Base-by-base conservation (phyloP, 2,888 invertebrate genomes). In the Ernsta delagoae region DNA sequence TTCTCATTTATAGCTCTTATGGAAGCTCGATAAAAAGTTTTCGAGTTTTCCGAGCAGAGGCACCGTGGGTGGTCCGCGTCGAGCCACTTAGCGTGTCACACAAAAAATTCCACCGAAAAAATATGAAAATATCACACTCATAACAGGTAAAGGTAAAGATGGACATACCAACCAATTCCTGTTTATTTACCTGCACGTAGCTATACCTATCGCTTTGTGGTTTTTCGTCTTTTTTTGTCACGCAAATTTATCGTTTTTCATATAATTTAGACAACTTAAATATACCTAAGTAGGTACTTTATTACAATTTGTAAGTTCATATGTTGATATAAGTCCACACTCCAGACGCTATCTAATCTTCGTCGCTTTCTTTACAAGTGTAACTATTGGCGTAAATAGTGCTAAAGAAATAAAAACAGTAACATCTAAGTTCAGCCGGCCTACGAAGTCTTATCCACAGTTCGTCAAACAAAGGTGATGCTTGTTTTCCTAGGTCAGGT, bases 401-500 rank as follows among this genome's bases (percentile, higher is more conserved):
- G 16, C 16, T 16, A 39, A 39, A 7, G 39, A 39, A 5, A 7
- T 39, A 39, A 48, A 48, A 48, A 48, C 6, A 12, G 6, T 7
- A 12, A 16, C 48, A 50, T 48, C n/a, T 12, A 48, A 12, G 6
- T 6, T 48, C 12, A 12, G 3, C 48, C 4, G 3, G 4, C 7
- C 45, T 45, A 1, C 11, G 48, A 16, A 60, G 65, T 57, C 72
- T 34, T 80, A 79, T 91, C 92, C 87, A 82, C 71, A 66, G 48
- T 83, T 83, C 68, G 61, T 65, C 68, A 50, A 69, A 70, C 75
- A 70, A 70, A 61, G 74, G 75, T 75, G 78, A 84, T 88, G 82
- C 88, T 90, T 92, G 90, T 91, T 92, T 92, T 92, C 90, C 91
- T 92, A 91, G 92, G 89, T 90, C 90, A 93, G 92, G 92, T 90